A percentile compares a stretch with the other conserved stretches of the same genome.
Conservation (phyloP, 2,113 vertebrate genomes). For the Silurus meridionalis region DNA sequence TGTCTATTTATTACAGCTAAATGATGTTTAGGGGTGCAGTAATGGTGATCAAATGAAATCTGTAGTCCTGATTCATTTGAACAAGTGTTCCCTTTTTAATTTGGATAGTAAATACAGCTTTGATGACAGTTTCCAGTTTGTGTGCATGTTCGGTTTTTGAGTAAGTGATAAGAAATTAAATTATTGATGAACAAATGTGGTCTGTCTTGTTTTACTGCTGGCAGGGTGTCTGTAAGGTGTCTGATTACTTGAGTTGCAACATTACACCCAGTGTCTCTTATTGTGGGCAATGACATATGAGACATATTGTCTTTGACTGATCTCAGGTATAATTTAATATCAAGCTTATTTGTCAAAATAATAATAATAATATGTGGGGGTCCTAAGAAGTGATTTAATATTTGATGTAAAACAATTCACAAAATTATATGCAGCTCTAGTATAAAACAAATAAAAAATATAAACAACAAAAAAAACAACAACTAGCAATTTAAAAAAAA, state of each 20-base stretch:
- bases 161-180: background rate
- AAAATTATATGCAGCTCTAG: too few species aligned
- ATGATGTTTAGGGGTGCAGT: too few species aligned
- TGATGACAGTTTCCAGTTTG: background rate
- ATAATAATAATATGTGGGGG: background rate
- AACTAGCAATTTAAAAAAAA: too few species aligned
- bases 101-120: background rate
- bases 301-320: background rate
- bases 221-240: background rate
- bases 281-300: background rate
- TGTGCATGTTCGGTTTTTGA: background rate
- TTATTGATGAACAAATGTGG: background rate
- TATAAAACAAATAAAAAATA: too few species aligned
- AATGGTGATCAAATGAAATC: too few species aligned
- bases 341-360: background rate
- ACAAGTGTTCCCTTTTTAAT: too few species aligned
- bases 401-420: too few species aligned
- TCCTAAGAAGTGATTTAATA: background rate
- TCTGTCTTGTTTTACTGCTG: constrained; percentile 8
- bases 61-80: too few species aligned
- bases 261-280: background rate
- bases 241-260: background rate
- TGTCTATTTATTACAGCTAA: too few species aligned
- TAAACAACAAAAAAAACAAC: too few species aligned
- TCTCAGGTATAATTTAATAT: background rate